phyloP scores from a whole-genome alignment of 2,888 invertebrate genomes.

The Masnerella sp. region DNA sequence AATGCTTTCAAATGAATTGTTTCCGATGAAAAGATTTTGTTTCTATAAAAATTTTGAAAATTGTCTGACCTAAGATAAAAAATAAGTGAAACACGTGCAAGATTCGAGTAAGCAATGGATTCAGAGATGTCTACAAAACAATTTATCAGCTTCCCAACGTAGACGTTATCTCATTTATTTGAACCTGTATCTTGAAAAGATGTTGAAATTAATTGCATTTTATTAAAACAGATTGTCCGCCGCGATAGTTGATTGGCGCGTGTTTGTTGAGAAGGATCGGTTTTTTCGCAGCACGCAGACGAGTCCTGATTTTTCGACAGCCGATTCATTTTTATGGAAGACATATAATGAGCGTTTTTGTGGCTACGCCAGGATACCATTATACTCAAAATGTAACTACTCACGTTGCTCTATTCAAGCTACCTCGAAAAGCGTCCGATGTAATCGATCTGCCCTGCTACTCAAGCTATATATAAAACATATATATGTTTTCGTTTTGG shows the following conservation, averaged over 20 bases:
- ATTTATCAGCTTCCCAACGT: neutral
- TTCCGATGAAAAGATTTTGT: too few relatives aligned
- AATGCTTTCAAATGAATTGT: too few relatives aligned
- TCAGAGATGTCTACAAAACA: too few relatives aligned
- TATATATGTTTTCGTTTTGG: too few relatives aligned
- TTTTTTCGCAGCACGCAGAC: constrained; percentile 41
- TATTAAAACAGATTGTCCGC: constrained; percentile 20
- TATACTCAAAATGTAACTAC: constrained; percentile 62
- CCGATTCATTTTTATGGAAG: constrained; percentile 62
- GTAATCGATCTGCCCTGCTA: constrained; percentile 58
- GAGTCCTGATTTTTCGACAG: constrained; percentile 62
- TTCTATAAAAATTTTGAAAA: too few relatives aligned
- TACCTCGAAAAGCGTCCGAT: constrained; percentile 47
- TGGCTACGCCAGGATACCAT: constrained; percentile 59
- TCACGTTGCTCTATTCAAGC: constrained; percentile 59
- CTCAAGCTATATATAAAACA: constrained; percentile 29
- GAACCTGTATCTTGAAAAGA: neutral
- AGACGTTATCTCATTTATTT: constrained; percentile 7
- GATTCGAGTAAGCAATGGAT: too few relatives aligned
- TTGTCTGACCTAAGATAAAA: too few relatives aligned
- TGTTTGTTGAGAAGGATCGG: constrained; percentile 36
- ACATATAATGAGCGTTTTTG: constrained; percentile 61
- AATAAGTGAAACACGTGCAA: too few relatives aligned
- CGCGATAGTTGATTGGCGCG: constrained; percentile 45
- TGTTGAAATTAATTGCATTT: constrained; percentile 32